Conservation (phyloP, 92 coral and sea anemone genomes). For the Parazoanthus atlanticus region DNA sequence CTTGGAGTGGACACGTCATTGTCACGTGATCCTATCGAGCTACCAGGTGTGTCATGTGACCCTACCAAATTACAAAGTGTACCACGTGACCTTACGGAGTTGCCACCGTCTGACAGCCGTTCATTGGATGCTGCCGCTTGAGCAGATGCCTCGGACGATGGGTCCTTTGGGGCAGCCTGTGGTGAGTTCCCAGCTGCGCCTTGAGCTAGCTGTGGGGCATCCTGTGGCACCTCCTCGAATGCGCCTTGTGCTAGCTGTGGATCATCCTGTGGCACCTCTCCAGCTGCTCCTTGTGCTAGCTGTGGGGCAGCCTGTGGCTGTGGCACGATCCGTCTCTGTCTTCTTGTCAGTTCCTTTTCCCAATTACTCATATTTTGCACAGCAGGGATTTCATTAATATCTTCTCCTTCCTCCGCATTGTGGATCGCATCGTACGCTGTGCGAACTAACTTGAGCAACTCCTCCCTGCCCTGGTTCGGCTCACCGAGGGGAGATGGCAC, state of each 20-base stretch:
- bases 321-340: neutral
- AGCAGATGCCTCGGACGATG: neutral
- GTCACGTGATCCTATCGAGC: slow-evolving; percentile 11
- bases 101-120: neutral
- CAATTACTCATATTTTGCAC: slow-evolving; percentile 10
- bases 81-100: neutral
- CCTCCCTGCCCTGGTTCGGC: neutral
- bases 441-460: neutral
- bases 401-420: neutral
- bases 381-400: slow-evolving; percentile 22
- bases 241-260: neutral
- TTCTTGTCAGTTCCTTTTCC: neutral
- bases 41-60: neutral
- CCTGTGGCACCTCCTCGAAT: neutral
- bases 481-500: neutral
- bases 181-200: neutral
- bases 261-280: neutral
- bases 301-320: neutral
- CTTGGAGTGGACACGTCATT: neutral
- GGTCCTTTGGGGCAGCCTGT: neutral
- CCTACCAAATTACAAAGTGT: neutral
- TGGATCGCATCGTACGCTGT: neutral
- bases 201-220: neutral
- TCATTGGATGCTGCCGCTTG: neutral
- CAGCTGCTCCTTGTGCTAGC: neutral